Conservation (phyloP, 35 echinoderm and acorn worm genomes). For the Lytechinus variegatus region DNA sequence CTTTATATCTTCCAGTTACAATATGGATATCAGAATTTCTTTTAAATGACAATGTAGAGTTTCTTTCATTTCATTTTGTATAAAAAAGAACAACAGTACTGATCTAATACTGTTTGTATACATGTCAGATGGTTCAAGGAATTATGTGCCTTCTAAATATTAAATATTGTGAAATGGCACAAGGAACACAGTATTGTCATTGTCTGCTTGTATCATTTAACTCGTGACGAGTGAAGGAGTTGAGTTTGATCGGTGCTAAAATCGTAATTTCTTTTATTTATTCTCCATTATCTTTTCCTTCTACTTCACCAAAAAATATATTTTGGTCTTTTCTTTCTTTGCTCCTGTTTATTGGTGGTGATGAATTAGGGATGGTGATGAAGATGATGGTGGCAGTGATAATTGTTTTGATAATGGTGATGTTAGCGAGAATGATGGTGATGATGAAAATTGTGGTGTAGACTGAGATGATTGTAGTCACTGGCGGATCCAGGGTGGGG, state of each 20-base stretch:
- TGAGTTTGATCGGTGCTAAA: neutral
- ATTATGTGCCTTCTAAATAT: conserved; percentile 54
- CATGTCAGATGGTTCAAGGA: conserved; percentile 29
- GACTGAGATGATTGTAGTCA: too few species aligned
- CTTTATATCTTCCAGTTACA: conserved; percentile 45
- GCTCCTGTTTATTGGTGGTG: too few species aligned
- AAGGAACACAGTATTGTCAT: neutral
- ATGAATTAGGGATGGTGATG: too few species aligned
- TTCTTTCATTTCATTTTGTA: conserved; percentile 53
- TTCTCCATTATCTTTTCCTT: too few species aligned
- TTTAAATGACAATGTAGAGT: conserved; percentile 17
- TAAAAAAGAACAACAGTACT: conserved; percentile 47
- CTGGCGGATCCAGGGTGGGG: too few species aligned
- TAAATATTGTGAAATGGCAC: conserved; percentile 50
- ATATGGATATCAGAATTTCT: conserved; percentile 28
- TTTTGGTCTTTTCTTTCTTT: too few species aligned
- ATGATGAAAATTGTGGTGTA: too few species aligned
- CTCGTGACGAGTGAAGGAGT: neutral
- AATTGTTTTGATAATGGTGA: too few species aligned
- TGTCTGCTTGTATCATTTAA: neutral
- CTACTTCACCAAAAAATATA: too few species aligned
- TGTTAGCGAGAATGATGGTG: too few species aligned
- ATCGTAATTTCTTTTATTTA: too few species aligned
- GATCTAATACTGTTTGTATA: conserved; percentile 55
- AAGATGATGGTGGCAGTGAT: too few species aligned